Evolutionary conservation across 2,888 invertebrate genomes (phyloP), one percentile per base, ranked within the genome.

Genomic region (Drosophila paramelanica): DNA sequence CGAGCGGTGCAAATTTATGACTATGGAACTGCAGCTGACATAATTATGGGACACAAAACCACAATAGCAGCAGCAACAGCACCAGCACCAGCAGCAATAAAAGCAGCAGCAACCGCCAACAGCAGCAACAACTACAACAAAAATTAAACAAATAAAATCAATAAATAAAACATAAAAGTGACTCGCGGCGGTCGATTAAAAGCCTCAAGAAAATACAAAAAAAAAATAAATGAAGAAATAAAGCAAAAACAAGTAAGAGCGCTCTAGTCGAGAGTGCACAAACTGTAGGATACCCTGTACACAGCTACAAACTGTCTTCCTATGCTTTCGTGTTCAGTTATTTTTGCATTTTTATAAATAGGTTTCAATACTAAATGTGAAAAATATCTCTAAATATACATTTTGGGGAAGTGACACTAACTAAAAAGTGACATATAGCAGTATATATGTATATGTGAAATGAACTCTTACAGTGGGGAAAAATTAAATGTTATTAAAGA

Each of bases 21-120:
- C 83, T 83, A 61, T 86, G 87, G 77, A 77, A 77, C 74, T 82
- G 83, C 87, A 83, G 67, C 83, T 83, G 88, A 88, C 82, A 83
- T 83, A 83, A 83, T 83, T 88, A 83, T 83, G 87, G 82, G 67
- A 81, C 79, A 75, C 59, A 67, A 70, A 88, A 79, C 85, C 85
- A 72, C 82, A 86, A 71, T 58, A 49, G 51, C 77, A 68, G 27
- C 58, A 72, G 33, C 73, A 56, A 17, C 61, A 56, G 7, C 79
- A 56, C 23, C 61, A 71, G 10, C 60, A 45, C 13, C 58, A 55
- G 45, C 59, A 67, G 20, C 52, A 36, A 43, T n/a, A 39, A 13
- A 31, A 33, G 17, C 71, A 58, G 1, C 52, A 56, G 20, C 58
- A 53, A 31, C 62, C 55, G 33, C 3, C 51, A 60, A 58, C 53